A percentile compares a stretch with the other conserved stretches of the same genome.
Evolutionary conservation across 2,888 invertebrate genomes (phyloP).

Genomic region (Metalampra italica): DNA sequence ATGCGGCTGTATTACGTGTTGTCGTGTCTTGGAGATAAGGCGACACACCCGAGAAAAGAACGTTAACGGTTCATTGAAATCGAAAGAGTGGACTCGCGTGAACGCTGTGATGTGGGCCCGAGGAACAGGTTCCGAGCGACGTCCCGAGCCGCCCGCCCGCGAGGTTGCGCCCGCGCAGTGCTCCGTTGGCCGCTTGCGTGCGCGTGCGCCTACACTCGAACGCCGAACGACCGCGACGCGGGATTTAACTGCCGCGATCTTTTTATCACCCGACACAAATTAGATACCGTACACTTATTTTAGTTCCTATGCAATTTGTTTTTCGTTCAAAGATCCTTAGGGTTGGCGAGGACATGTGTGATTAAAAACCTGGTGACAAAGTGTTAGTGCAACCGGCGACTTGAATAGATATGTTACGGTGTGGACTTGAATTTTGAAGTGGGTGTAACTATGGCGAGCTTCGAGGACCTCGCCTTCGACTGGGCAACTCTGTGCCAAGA

Average conservation of each 20-base stretch:
- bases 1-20: slow-evolving; percentile 53
- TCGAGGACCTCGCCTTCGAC: slow-evolving; percentile 81
- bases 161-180: slow-evolving; percentile 58
- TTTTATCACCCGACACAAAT: slow-evolving; percentile 27
- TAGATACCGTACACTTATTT: slow-evolving; percentile 20
- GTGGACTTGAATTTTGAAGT: slow-evolving; percentile 40
- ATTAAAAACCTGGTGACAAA: slow-evolving; percentile 30
- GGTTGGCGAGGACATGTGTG: slow-evolving; percentile 12
- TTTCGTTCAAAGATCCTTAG: background rate
- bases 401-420: slow-evolving; percentile 36
- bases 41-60: slow-evolving; percentile 56
- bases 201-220: slow-evolving; percentile 44
- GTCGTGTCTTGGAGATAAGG: slow-evolving; percentile 51
- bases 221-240: slow-evolving; percentile 27
- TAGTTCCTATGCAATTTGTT: background rate
- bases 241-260: slow-evolving; percentile 38
- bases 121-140: slow-evolving; percentile 70
- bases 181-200: slow-evolving; percentile 59
- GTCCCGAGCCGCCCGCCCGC: slow-evolving; percentile 50
- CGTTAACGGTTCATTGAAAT: slow-evolving; percentile 77
- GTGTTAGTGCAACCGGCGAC: slow-evolving; percentile 48
- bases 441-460: slow-evolving; percentile 79
- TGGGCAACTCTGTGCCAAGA: slow-evolving; percentile 82
- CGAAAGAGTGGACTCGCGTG: slow-evolving; percentile 59
- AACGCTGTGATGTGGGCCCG: slow-evolving; percentile 40